Evolutionary conservation across 2,888 invertebrate genomes (phyloP), one percentile per base, ranked within the genome.

Genomic region (Aromia moschata): DNA sequence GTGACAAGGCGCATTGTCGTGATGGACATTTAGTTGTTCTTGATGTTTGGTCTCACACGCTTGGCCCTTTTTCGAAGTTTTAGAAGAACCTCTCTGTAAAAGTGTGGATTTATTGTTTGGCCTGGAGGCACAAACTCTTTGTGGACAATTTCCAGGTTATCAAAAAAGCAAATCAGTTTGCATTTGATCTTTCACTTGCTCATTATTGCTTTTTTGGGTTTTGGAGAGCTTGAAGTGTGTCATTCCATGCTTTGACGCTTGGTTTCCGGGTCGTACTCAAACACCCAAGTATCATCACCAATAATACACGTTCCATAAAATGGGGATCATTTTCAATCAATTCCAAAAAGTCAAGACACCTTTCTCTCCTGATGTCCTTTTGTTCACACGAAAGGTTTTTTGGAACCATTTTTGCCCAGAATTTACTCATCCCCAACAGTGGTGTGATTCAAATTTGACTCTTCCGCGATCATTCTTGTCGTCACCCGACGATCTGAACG

Each of bases 91-190:
- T 46, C 38, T 25, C 31, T 0, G 40, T 46, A 38, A 56, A 56
- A 25, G 25, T 25, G 7, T 25, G 3, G 25, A 25, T 3, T 25
- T 5, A 25, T 7, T 25, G 25, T 25, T 25, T 25, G 25, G 25
- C 7, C 30, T 55, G 45, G 45, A 38, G 38, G 55, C 18, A 46
- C 20, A 55, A 55, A 33, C 40, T 55, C 38, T 55, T 55, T 46
- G 46, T 38, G 46, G 31, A 33, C 38, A 31, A 55, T 55, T 46
- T 25, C 46, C 37, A 16, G 38, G 37, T 17, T 55, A 40, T 55
- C 55, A 11, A 45, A 46, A 38, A 55, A 38, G 25, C 37, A 55
- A 45, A 55, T 46, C 55, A 25, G 18, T 18, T 17, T 41, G 1
- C 10, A 36, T 45, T 47, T 47, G 36, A 36, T 47, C 17, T 16